Evolutionary conservation across 2,113 vertebrate genomes (phyloP).

Genomic region (Cyanoramphus novaezelandiae): DNA sequence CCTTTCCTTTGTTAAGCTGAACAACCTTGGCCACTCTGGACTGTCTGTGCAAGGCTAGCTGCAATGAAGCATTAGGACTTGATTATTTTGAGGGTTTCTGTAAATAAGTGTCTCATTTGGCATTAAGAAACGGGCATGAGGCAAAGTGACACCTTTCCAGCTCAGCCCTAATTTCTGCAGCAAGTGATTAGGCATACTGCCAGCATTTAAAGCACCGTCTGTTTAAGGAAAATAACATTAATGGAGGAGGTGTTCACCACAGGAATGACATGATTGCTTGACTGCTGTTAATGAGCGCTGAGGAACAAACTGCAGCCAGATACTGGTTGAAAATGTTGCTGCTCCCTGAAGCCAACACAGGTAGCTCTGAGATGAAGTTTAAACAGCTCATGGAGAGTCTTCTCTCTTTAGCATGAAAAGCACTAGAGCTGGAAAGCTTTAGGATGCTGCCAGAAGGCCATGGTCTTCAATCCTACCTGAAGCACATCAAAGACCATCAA

Average conservation of each 20-base stretch:
- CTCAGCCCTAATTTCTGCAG: background rate
- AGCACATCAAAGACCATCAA: background rate
- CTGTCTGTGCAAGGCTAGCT: background rate
- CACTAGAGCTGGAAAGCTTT: background rate
- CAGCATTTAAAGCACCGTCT: background rate
- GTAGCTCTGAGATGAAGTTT: background rate
- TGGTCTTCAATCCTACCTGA: background rate
- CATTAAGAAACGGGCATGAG: background rate
- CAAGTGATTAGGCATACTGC: background rate
- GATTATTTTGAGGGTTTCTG: background rate
- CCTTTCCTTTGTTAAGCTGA: background rate
- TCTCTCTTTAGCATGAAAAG: background rate
- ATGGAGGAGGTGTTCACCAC: background rate
- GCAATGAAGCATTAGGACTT: background rate
- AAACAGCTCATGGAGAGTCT: background rate
- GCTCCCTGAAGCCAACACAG: background rate
- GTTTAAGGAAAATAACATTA: background rate
- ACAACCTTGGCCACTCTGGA: background rate
- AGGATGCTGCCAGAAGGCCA: background rate
- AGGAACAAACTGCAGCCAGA: background rate
- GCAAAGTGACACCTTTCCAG: background rate
- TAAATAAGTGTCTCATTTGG: background rate
- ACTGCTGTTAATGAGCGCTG: background rate
- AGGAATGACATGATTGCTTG: background rate
- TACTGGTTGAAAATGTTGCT: background rate